These are phyloP conservation scores for Callimorpha dominula DNA, from an alignment of 2,888 invertebrate species.

Conservation along the genomic window DNA sequence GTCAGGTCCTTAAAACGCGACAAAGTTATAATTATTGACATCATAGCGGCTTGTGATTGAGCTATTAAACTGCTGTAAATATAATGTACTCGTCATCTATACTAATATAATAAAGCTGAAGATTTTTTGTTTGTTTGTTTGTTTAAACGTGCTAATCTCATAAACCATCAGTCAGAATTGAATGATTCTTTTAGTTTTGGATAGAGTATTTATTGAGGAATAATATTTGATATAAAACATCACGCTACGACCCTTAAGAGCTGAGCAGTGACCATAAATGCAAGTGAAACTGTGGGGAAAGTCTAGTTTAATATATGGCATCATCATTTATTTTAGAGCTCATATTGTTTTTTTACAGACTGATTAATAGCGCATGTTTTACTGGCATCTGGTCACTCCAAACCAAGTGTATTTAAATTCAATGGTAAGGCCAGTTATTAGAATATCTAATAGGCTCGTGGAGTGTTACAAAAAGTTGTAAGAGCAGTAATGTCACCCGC, in stretches of 20 bases:
- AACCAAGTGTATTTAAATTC: neutral
- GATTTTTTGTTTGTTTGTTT: too few relatives aligned
- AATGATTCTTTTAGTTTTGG: too few relatives aligned
- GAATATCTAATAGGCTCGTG: neutral
- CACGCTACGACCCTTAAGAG: too few relatives aligned
- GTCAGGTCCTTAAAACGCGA: neutral
- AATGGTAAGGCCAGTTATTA: neutral
- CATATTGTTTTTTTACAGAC: neutral
- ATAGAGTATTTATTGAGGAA: too few relatives aligned
- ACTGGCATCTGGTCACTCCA: neutral
- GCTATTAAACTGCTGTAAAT: neutral
- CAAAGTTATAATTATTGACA: slow-evolving; percentile 8
- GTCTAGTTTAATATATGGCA: neutral
- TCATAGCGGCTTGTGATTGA: neutral
- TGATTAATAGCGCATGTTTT: neutral
- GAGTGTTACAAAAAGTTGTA: neutral
- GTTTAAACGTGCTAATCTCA: too few relatives aligned
- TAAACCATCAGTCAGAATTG: too few relatives aligned
- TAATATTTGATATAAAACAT: too few relatives aligned
- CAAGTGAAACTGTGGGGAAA: too few relatives aligned
- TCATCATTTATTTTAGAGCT: neutral
- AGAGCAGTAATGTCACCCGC: neutral
- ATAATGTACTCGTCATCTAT: neutral
- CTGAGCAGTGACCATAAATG: too few relatives aligned
- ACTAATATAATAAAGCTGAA: too few relatives aligned